These are phyloP conservation scores for Momotus momota DNA, from an alignment of 2,797 vertebrate species.

Conservation along the genomic window DNA sequence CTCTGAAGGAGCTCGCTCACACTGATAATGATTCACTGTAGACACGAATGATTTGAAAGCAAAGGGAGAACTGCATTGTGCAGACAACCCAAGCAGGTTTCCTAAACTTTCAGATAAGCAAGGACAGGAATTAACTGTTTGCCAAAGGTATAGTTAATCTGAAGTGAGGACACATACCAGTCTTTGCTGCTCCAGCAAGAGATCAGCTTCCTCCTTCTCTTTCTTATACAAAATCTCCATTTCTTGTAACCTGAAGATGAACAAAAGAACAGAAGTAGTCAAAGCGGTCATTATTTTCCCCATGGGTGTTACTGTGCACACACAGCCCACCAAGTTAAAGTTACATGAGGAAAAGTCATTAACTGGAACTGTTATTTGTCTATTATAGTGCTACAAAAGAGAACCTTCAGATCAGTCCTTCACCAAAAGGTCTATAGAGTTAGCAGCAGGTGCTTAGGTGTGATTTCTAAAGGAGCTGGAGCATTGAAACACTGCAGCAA, in stretches of 20 bases:
- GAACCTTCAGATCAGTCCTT: neutral
- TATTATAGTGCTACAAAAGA: neutral
- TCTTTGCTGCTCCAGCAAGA: slow-evolving; percentile 97
- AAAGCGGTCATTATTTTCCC: neutral
- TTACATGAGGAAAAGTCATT: neutral
- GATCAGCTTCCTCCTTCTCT: slow-evolving; percentile 98
- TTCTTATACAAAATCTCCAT: slow-evolving; percentile 99
- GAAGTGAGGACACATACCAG: slow-evolving; percentile 85
- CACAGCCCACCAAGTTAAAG: neutral
- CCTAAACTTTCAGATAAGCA: slow-evolving; percentile 41
- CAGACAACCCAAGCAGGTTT: slow-evolving; percentile 50
- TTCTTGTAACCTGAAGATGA: slow-evolving; percentile 90
- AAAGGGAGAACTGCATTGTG: slow-evolving; percentile 49
- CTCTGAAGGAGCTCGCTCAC: slow-evolving; percentile 3
- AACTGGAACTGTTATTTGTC: neutral
- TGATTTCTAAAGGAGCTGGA: neutral
- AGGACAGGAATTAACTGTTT: slow-evolving; percentile 44
- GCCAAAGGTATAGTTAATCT: slow-evolving; percentile 42
- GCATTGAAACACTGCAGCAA: neutral
- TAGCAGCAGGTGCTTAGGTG: neutral
- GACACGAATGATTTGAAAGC: slow-evolving; percentile 35
- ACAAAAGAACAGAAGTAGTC: neutral
- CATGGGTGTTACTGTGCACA: neutral
- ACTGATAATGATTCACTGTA: neutral
- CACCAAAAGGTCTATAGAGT: neutral